phyloP scores from a whole-genome alignment of 2,113 vertebrate genomes.

The Osmerus mordax region DNA sequence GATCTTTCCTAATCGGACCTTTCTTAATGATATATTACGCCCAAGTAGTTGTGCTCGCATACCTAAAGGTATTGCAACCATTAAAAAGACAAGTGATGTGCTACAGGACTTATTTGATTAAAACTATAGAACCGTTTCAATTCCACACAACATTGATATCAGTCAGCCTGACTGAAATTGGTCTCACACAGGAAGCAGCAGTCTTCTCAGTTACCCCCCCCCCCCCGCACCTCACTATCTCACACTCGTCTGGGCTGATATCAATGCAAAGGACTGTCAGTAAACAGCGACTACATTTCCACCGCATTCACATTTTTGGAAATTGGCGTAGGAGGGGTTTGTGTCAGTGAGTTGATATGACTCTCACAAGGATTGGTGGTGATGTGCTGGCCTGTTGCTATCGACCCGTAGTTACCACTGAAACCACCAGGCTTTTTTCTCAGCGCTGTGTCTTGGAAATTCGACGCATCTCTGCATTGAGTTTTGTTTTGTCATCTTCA shows the following conservation, averaged over 20 bases:
- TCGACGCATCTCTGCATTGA: conserved; percentile 51
- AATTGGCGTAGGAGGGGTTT: conserved; percentile 60
- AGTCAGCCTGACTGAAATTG: conserved; percentile 21
- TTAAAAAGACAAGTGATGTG: no score
- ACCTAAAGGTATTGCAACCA: no score
- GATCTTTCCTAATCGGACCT: no score
- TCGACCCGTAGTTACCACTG: conserved; percentile 58
- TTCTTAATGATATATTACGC: no score
- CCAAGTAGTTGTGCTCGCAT: no score
- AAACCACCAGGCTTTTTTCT: conserved; percentile 68
- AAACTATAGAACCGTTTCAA: neutral
- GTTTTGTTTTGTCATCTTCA: conserved; percentile 47
- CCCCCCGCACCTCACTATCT: conserved; percentile 7
- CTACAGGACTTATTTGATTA: no score
- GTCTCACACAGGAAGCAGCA: conserved; percentile 61
- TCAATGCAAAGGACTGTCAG: conserved; percentile 51
- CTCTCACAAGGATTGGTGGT: conserved; percentile 60
- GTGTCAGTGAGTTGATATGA: conserved; percentile 59
- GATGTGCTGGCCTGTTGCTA: conserved; percentile 51
- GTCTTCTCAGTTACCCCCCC: conserved; percentile 22
- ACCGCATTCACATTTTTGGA: conserved; percentile 57
- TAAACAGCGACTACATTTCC: conserved; percentile 59
- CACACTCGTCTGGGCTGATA: conserved; percentile 31
- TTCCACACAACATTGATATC: conserved; percentile 36
- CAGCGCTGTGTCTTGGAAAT: conserved; percentile 60